Conservation (phyloP, 2,888 invertebrate species). For the Panzeria rudis region DNA sequence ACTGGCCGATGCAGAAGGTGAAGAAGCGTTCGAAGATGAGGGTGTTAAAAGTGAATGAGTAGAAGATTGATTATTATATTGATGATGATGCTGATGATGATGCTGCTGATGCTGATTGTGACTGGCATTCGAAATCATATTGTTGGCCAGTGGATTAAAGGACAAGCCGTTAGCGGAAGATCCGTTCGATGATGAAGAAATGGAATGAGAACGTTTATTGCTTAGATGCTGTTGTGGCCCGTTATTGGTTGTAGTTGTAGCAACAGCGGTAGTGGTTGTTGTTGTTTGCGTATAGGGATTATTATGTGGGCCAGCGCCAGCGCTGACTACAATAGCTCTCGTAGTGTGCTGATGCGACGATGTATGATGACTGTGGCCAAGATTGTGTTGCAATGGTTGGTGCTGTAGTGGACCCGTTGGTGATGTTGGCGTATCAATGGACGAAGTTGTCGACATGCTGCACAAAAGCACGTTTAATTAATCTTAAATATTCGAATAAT, state of each 20-base stretch:
- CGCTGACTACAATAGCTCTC: slow-evolving; percentile 75
- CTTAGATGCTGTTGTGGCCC: slow-evolving; percentile 30
- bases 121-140: slow-evolving; percentile 65
- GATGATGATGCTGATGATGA: slow-evolving; percentile 60
- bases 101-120: slow-evolving; percentile 62
- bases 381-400: slow-evolving; percentile 72
- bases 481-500: slow-evolving; percentile 29
- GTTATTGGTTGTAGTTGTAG: slow-evolving; percentile 4
- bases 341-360: slow-evolving; percentile 73
- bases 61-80: slow-evolving; percentile 69
- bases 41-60: slow-evolving; percentile 72
- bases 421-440: slow-evolving; percentile 78
- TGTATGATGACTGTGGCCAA: slow-evolving; percentile 56
- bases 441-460: slow-evolving; percentile 78
- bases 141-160: slow-evolving; percentile 59
- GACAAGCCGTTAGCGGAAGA: slow-evolving; percentile 64
- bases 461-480: slow-evolving; percentile 46
- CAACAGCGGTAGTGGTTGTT: slow-evolving; percentile 51
- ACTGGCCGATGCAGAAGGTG: slow-evolving; percentile 74
- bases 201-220: slow-evolving; percentile 72
- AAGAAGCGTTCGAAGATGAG: slow-evolving; percentile 73
- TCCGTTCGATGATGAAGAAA: slow-evolving; percentile 70
- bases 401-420: slow-evolving; percentile 76
- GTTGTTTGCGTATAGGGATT: slow-evolving; percentile 70
- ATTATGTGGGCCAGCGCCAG: slow-evolving; percentile 73